phyloP scores from a whole-genome alignment of 2,888 invertebrate genomes.

The Hirtodrosophila confusa region DNA sequence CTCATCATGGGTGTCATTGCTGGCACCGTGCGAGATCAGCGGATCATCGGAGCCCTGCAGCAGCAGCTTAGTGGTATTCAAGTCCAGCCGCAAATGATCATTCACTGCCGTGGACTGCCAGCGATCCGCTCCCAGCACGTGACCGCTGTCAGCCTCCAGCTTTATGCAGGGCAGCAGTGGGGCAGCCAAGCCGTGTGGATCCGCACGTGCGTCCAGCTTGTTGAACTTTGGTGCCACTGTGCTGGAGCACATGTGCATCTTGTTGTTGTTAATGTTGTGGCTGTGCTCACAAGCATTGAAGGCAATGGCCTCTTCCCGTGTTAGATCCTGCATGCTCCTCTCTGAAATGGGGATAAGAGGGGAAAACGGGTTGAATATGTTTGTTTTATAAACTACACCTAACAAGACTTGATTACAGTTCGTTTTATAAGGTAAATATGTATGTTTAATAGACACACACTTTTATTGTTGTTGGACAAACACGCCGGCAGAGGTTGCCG shows the following conservation, averaged over 20 bases:
- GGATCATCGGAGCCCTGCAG: constrained; percentile 84
- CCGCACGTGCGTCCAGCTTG: constrained; percentile 28
- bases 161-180: constrained; percentile 55
- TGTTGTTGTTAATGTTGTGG: constrained; percentile 29
- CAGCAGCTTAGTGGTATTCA: constrained; percentile 73
- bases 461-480: constrained; percentile 13
- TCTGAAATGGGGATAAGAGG: constrained; percentile 55
- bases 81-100: constrained; percentile 49
- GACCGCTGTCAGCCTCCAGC: constrained; percentile 59
- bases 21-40: constrained; percentile 83
- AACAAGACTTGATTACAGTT: no score
- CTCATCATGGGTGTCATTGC: constrained; percentile 78
- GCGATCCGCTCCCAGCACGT: constrained; percentile 43
- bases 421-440: not conserved
- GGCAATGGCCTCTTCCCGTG: constrained; percentile 58
- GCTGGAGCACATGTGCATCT: constrained; percentile 34
- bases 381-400: no score
- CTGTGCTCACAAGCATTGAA: constrained; percentile 44
- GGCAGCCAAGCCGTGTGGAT: constrained; percentile 12
- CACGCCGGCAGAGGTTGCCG: constrained; percentile 50
- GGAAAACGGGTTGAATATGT: no score
- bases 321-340: constrained; percentile 83
- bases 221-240: constrained; percentile 17
- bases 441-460: constrained; percentile 7
- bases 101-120: constrained; percentile 50